phyloP scores from a whole-genome alignment of 2,888 invertebrate species.

The Drosophila algonquin region DNA sequence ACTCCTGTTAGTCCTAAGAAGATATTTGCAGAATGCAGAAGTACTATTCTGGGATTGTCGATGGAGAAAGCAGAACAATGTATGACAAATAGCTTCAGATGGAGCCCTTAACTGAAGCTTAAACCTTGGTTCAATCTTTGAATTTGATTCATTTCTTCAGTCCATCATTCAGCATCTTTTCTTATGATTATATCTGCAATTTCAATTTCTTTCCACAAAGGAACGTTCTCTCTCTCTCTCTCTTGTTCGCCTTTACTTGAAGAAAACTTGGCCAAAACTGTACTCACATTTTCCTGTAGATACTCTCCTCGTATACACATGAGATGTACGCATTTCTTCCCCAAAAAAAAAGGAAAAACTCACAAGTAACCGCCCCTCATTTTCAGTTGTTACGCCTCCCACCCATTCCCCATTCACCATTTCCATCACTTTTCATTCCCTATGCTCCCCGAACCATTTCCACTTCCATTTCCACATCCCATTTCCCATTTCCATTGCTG shows the following conservation, averaged over 20 bases:
- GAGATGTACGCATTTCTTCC: neutral
- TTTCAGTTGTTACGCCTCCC: constrained; percentile 26
- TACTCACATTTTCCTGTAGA: constrained; percentile 37
- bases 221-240: neutral
- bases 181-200: too few species aligned
- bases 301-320: constrained; percentile 18
- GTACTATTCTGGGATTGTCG: too few species aligned
- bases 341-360: constrained; percentile 34
- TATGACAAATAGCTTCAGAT: too few species aligned
- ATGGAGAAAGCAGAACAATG: too few species aligned
- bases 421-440: constrained; percentile 36
- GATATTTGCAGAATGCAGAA: too few species aligned
- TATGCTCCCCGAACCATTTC: neutral
- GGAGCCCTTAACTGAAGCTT: neutral
- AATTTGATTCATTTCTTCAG: too few species aligned
- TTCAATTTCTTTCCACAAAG: too few species aligned
- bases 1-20: too few species aligned
- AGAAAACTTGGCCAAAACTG: constrained; percentile 41
- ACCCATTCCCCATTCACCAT: constrained; percentile 36
- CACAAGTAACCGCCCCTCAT: constrained; percentile 69
- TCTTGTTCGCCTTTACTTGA: neutral
- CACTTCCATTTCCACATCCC: neutral
- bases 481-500: constrained; percentile 4
- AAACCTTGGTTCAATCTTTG: too few species aligned
- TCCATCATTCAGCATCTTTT: too few species aligned